A percentile compares a stretch with the other conserved stretches of the same genome.
Evolutionary conservation across 1,140 invertebrate genomes (phyloP).

Genomic region (Tribolium castaneum): DNA sequence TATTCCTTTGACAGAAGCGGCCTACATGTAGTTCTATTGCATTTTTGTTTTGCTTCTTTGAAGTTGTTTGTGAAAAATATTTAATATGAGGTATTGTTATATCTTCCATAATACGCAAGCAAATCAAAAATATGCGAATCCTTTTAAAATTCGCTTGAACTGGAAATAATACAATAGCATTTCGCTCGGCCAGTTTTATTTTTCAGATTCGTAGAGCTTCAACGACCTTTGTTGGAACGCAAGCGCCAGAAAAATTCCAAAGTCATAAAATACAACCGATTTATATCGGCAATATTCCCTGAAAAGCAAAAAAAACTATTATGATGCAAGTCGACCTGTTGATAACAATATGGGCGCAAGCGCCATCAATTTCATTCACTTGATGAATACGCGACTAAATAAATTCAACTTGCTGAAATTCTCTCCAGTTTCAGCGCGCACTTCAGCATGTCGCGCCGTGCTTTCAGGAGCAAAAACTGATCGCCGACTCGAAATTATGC

Average conservation of each 20-base stretch:
- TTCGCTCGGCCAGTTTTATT: background rate
- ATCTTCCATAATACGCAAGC: background rate
- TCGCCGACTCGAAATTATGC: background rate
- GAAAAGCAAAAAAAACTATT: background rate
- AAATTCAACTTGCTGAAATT: conserved; percentile 17
- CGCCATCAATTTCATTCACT: conserved; percentile 24
- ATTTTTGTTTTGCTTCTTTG: background rate
- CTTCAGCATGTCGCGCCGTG: background rate
- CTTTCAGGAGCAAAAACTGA: background rate
- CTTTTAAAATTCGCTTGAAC: background rate
- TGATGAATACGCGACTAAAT: conserved; percentile 23
- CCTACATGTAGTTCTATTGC: background rate
- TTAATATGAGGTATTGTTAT: background rate
- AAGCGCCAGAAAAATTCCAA: background rate
- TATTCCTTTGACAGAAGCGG: background rate
- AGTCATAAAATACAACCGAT: background rate
- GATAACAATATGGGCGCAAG: conserved; percentile 18
- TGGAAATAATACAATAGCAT: background rate
- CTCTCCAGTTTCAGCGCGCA: conserved; percentile 18
- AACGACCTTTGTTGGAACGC: background rate
- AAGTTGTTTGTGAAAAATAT: background rate
- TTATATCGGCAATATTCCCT: background rate
- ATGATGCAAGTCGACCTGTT: background rate
- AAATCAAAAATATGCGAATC: background rate
- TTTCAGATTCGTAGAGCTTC: background rate